Evolutionary conservation across 2,113 vertebrate species (phyloP), one percentile per base, ranked within the genome.

Genomic region (Chaetops frenatus): DNA sequence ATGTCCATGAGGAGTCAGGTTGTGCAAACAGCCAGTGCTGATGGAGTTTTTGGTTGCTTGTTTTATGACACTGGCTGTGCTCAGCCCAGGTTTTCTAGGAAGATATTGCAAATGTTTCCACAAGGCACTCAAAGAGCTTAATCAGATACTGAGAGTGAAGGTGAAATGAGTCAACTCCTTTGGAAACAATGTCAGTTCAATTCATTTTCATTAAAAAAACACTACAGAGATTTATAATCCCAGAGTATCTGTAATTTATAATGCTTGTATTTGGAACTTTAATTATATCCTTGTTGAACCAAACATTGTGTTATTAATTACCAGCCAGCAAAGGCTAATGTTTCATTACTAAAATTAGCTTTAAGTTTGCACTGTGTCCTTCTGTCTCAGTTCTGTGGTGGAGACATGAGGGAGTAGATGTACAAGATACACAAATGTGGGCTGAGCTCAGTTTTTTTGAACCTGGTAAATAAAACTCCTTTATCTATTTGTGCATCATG

Each of bases 241-340:
- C 35, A 14, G 80, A 64, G 47, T 74, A 72, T 81, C 80, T 29
- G 77, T 86, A 81, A 93, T 85, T 65, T 82, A 89, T 91, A 77
- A 81, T 88, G 57, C 76, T 95, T 81, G 50, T 61, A 87, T 91
- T 81, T 94, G 86, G 78, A 88, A 87, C 72, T 91, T 95, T 96
- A 91, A 92, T 95, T 86, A 85, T 56, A 40, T 81, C 35, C 12
- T 62, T 81, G 70, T 91, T 92, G 86, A 84, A 87, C n/a, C 27
- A 92, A 73, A 57, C 65, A 70, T 9, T 54, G 38, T 64, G 62
- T 53, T 94, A 81, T 82, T 95, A 89, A 95, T 87, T 82, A 85
- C 61, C 60, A 85, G 50, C 38, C 48, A 78, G 80, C 48, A 90
- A 81, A 58, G 64, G 38, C 44, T 92, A 40, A 47, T 15, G 25